phyloP scores from a whole-genome alignment of 1,140 invertebrate genomes.

The Triops longicaudatus region DNA sequence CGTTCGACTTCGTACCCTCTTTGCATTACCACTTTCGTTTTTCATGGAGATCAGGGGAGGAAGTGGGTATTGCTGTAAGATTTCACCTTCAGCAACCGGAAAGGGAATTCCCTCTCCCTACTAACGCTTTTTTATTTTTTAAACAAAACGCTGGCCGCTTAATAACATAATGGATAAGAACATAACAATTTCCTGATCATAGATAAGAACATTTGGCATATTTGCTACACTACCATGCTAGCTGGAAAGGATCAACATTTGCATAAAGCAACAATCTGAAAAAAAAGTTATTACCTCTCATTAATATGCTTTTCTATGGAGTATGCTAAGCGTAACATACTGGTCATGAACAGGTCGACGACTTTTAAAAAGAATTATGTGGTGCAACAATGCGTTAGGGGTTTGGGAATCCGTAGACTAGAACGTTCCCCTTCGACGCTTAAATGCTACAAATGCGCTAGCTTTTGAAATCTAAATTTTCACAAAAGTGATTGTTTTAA shows the following conservation, averaged over 20 bases:
- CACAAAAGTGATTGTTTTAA: too few relatives aligned
- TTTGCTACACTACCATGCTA: background rate
- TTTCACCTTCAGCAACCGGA: background rate
- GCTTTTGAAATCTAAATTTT: too few relatives aligned
- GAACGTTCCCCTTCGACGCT: background rate
- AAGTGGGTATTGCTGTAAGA: background rate
- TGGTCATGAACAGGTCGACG: constrained; percentile 5
- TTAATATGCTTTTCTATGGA: too few relatives aligned
- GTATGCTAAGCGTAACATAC: background rate
- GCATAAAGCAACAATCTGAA: background rate
- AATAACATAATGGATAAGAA: background rate
- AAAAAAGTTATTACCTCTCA: background rate
- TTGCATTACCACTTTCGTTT: background rate
- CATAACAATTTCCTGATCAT: background rate
- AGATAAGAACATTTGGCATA: background rate
- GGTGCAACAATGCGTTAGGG: background rate
- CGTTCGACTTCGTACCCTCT: background rate
- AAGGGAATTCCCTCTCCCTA: background rate
- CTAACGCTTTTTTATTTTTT: too few relatives aligned
- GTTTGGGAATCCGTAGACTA: background rate
- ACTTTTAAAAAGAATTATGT: background rate
- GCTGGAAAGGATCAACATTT: background rate
- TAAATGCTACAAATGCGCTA: background rate
- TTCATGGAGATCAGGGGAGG: background rate
- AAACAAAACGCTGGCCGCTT: background rate